Percentiles rank a stretch among this genome's conserved stretches.
Evolutionary conservation across 2,113 vertebrate species (phyloP).

Genomic region (Caranx melampygus): DNA sequence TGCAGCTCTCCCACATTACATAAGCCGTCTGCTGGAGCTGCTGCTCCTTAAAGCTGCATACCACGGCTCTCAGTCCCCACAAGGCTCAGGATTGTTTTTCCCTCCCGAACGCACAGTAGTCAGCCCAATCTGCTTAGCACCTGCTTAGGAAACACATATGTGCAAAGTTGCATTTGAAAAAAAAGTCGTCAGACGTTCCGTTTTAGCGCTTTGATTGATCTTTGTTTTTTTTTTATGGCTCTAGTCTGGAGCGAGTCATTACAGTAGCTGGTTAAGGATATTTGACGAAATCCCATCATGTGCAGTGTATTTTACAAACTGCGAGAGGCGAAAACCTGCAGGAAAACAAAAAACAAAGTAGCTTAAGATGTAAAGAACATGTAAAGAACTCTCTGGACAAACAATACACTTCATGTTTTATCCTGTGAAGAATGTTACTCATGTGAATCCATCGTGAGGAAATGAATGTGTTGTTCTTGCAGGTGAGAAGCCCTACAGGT

Average conservation of each 20-base stretch:
- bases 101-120: slow-evolving; percentile 32
- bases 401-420: neutral
- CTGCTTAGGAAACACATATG: slow-evolving; percentile 8
- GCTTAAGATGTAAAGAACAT: neutral
- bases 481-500: slow-evolving; percentile 99
- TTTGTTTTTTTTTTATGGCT: too few relatives aligned
- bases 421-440: neutral
- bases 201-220: neutral
- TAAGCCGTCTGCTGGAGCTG: slow-evolving; percentile 57
- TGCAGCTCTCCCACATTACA: slow-evolving; percentile 55
- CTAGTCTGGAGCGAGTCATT: neutral
- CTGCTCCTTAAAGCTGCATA: slow-evolving; percentile 58
- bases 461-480: slow-evolving; percentile 2
- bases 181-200: neutral
- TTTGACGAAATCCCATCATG: neutral
- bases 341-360: neutral
- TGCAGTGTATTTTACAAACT: too few relatives aligned
- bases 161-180: neutral
- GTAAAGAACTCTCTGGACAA: neutral
- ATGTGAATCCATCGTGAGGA: neutral
- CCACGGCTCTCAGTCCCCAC: slow-evolving; percentile 46
- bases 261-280: neutral
- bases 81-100: slow-evolving; percentile 62
- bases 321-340: neutral
- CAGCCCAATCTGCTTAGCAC: slow-evolving; percentile 36